A percentile compares a stretch with the other conserved stretches of the same genome.
Conservation (phyloP, 2,888 invertebrate species). For the Pristionchus mayeri region DNA sequence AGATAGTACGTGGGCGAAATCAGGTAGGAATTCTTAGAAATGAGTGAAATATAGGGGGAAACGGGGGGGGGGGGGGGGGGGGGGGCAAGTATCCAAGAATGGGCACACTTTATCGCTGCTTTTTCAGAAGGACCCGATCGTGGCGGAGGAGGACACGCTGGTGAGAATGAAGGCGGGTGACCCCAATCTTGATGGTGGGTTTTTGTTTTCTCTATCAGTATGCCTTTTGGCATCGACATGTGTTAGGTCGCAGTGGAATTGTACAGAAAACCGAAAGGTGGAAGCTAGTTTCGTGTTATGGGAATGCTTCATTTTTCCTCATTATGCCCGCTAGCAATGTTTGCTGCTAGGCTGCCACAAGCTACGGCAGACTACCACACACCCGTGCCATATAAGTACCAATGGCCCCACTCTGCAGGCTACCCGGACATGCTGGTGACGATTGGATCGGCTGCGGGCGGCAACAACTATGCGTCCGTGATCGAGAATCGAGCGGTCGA, state of each 20-base stretch:
- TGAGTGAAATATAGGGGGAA: too few relatives aligned
- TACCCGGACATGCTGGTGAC: conserved; percentile 45
- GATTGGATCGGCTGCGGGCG: background rate
- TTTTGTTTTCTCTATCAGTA: background rate
- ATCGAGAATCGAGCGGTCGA: background rate
- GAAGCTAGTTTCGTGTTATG: too few relatives aligned
- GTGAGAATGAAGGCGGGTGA: conserved; percentile 73
- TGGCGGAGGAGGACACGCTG: conserved; percentile 52
- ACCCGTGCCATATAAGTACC: too few relatives aligned
- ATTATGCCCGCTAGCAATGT: too few relatives aligned
- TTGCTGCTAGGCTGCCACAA: background rate
- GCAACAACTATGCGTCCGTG: conserved; percentile 1
- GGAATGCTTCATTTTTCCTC: too few relatives aligned
- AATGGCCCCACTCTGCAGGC: too few relatives aligned
- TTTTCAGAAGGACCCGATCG: conserved; percentile 1
- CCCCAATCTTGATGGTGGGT: conserved; percentile 67
- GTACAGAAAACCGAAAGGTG: too few relatives aligned
- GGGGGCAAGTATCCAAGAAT: too few relatives aligned
- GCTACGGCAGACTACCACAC: background rate
- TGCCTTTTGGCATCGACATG: background rate
- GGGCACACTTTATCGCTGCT: background rate
- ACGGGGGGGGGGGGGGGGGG: too few relatives aligned
- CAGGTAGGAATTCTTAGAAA: too few relatives aligned
- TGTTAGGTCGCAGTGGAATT: background rate
- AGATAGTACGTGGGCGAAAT: too few relatives aligned